phyloP scores from a whole-genome alignment of 2,888 invertebrate genomes.

The Heterodera filipjevi region DNA sequence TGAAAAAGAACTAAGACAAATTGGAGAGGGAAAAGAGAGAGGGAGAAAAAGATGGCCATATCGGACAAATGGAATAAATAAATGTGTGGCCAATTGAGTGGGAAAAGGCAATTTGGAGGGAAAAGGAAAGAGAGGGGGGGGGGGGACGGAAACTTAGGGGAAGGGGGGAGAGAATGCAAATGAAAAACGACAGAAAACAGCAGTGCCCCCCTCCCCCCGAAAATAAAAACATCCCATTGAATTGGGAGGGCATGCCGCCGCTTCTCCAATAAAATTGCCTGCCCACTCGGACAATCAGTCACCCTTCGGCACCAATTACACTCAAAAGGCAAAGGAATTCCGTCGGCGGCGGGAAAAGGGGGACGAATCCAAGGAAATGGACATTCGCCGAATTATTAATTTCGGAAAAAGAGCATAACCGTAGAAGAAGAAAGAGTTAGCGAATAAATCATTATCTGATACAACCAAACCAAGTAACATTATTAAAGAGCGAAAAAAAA shows the following conservation, averaged over 20 bases:
- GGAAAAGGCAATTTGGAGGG: background rate
- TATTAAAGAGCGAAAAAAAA: background rate
- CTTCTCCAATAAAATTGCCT: constrained; percentile 8
- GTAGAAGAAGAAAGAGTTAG: too few species aligned
- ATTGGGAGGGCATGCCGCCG: background rate
- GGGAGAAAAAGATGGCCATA: background rate
- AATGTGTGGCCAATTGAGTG: background rate
- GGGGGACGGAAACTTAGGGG: too few species aligned
- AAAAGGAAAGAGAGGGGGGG: background rate
- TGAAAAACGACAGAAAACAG: constrained; percentile 14
- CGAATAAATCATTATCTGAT: too few species aligned
- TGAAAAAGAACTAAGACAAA: background rate
- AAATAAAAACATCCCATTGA: background rate
- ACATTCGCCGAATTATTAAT: background rate
- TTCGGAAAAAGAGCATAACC: constrained; percentile 7
- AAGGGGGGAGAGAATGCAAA: background rate
- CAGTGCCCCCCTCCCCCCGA: background rate
- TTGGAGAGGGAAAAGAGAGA: background rate
- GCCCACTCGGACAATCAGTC: constrained; percentile 1
- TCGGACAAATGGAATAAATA: background rate
- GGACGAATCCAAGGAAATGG: background rate
- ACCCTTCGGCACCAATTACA: constrained; percentile 12
- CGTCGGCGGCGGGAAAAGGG: constrained; percentile 8
- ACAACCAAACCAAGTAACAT: too few species aligned
- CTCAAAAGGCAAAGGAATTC: background rate